phyloP scores from a whole-genome alignment of 2,797 vertebrate species.

The Aythya fuligula region DNA sequence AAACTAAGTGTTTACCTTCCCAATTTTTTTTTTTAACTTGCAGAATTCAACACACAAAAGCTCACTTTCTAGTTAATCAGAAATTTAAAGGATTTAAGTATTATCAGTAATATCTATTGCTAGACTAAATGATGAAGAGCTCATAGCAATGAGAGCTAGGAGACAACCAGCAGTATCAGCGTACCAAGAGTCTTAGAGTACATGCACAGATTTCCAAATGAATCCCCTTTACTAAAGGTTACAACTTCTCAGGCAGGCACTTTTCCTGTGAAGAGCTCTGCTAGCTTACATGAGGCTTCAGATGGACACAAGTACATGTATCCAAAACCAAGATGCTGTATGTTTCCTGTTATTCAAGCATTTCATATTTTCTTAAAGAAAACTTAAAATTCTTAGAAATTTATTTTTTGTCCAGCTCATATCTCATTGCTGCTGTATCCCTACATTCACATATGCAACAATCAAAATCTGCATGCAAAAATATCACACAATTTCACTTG shows the following conservation, averaged over 20 bases:
- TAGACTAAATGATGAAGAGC: neutral
- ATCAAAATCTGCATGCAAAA: neutral
- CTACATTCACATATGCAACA: neutral
- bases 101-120: neutral
- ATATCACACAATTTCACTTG: neutral
- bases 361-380: neutral
- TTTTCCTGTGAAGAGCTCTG: neutral
- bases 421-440: neutral
- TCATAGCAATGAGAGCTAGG: neutral
- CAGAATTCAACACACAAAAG: neutral
- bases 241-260: neutral
- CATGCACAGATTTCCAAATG: neutral
- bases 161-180: neutral
- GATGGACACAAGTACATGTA: neutral
- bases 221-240: neutral
- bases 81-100: neutral
- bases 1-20: neutral
- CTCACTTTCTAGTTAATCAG: neutral
- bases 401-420: neutral
- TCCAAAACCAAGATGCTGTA: neutral
- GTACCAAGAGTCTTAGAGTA: neutral
- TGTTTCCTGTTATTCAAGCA: neutral
- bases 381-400: neutral
- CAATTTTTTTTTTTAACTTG: neutral
- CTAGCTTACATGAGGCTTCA: neutral